Percentiles rank a stretch among this genome's conserved stretches.
Evolutionary conservation across 1,140 invertebrate genomes (phyloP).

Genomic region (Chlorops oryzae): DNA sequence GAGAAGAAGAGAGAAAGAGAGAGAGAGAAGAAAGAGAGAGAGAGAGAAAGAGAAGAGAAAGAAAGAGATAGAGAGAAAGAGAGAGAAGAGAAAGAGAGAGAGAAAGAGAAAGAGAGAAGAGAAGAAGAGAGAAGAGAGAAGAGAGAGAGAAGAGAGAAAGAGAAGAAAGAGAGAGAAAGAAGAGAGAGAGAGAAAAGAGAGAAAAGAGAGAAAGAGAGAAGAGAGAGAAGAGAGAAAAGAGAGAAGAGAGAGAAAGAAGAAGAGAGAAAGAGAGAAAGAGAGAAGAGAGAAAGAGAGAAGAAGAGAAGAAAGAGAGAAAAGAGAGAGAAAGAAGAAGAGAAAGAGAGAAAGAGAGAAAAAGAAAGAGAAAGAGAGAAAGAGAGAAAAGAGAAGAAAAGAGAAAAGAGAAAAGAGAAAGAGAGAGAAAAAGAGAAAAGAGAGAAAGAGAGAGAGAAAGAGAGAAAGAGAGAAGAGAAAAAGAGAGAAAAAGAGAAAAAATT

Average conservation of each 20-base stretch:
- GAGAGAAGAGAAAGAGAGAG: neutral
- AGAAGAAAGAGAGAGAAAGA: neutral
- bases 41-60: neutral
- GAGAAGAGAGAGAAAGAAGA: neutral
- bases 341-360: neutral
- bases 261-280: neutral
- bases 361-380: neutral
- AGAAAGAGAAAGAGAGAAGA: neutral
- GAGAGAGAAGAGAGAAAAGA: neutral
- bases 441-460: neutral
- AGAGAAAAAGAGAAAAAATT: too few relatives aligned
- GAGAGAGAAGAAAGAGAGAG: neutral
- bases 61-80: neutral
- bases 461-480: neutral
- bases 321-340: neutral
- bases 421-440: neutral
- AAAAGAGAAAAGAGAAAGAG: neutral
- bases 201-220: too few relatives aligned
- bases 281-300: neutral
- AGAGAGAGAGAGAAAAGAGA: too few relatives aligned
- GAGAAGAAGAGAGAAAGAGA: neutral
- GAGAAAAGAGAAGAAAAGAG: neutral
- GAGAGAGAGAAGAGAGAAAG: neutral
- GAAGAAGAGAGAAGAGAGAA: neutral
- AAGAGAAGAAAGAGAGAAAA: neutral